Conservation (phyloP, 2,113 vertebrate genomes). For the Empidonax alnorum region DNA sequence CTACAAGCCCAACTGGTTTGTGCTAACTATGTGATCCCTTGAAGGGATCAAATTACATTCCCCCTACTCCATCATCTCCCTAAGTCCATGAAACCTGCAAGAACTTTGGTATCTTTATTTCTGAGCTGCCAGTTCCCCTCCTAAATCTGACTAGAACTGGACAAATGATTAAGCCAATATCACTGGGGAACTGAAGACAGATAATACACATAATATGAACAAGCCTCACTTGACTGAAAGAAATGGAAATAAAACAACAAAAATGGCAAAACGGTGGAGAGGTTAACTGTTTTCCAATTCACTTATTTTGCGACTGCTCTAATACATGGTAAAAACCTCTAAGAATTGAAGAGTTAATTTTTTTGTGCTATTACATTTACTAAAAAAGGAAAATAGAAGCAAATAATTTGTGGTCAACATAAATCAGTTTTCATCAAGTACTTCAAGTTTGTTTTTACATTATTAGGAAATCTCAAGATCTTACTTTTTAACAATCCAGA, state of each 20-base stretch:
- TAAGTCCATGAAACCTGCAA: neutral
- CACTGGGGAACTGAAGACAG: neutral
- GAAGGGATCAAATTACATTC: neutral
- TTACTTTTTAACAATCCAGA: neutral
- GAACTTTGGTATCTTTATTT: neutral
- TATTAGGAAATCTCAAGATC: neutral
- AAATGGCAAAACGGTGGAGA: neutral
- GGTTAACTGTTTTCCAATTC: neutral
- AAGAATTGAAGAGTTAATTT: neutral
- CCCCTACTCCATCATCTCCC: neutral
- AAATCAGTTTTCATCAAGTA: neutral
- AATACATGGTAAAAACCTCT: neutral
- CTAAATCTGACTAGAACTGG: neutral
- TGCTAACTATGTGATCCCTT: neutral
- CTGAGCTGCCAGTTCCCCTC: neutral
- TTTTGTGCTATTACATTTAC: neutral
- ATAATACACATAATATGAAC: neutral
- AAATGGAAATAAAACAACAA: neutral
- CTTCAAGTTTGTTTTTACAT: neutral
- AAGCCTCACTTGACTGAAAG: neutral
- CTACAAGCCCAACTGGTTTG: neutral
- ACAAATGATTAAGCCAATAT: neutral
- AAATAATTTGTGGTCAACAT: neutral
- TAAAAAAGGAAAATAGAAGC: neutral
- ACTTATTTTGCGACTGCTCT: neutral